Conservation (phyloP, 1,140 invertebrate species). For the Drosophila rhopaloa region DNA sequence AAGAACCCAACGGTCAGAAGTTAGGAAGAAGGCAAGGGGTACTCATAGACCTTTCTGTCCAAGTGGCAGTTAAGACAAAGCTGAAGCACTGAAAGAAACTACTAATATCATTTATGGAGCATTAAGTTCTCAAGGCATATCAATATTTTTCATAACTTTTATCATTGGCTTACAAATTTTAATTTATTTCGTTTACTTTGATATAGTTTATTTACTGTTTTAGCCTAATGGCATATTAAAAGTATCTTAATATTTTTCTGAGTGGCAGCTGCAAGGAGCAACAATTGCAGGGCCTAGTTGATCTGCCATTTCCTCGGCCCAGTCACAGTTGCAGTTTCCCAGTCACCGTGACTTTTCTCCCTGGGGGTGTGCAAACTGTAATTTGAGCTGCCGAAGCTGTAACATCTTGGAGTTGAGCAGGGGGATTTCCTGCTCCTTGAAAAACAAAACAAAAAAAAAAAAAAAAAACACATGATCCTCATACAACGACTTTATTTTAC, state of each 20-base stretch:
- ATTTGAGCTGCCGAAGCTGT: slow-evolving; percentile 54
- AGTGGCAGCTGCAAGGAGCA: not conserved
- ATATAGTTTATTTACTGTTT: no score
- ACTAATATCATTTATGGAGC: not conserved
- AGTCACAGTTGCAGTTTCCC: slow-evolving; percentile 15
- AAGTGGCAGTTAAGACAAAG: not conserved
- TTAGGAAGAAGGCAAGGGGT: not conserved
- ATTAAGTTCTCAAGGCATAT: not conserved
- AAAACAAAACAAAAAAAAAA: no score
- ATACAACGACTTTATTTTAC: slow-evolving; percentile 64
- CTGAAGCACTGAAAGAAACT: slow-evolving; percentile 2
- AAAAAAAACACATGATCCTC: slow-evolving; percentile 30
- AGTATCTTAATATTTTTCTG: not conserved
- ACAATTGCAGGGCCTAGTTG: slow-evolving; percentile 26
- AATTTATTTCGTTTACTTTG: not conserved
- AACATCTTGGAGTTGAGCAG: slow-evolving; percentile 11
- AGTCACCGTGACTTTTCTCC: slow-evolving; percentile 27
- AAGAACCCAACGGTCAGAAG: slow-evolving; percentile 64
- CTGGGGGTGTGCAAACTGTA: slow-evolving; percentile 26
- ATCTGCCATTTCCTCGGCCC: slow-evolving; percentile 13
- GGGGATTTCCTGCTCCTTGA: not conserved
- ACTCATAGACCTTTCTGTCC: not conserved
- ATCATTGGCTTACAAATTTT: not conserved
- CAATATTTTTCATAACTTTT: not conserved
- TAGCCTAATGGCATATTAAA: no score